Evolutionary conservation across 30 jellyfish, hydroid and myxozoan species (phyloP).

Genomic region (Calvadosia cruxmelitensis): DNA sequence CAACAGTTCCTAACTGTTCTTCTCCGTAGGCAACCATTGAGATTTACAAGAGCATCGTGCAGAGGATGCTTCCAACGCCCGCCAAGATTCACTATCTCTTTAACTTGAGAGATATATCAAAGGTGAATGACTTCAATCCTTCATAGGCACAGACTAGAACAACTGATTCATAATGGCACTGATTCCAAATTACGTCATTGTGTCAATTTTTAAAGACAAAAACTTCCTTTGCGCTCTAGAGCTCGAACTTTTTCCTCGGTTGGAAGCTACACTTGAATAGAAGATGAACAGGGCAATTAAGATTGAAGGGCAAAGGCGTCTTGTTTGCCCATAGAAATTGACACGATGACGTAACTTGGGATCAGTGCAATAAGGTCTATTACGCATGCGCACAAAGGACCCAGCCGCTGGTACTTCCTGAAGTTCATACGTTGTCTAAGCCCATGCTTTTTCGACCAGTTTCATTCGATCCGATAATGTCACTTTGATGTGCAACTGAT

Average conservation of each 20-base stretch:
- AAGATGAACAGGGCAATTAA: too few species aligned
- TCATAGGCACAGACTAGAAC: too few species aligned
- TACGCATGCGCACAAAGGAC: not conserved
- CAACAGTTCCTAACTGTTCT: not conserved
- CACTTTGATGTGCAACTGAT: too few species aligned
- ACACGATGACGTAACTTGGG: too few species aligned
- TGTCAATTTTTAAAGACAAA: too few species aligned
- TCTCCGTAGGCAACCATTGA: slow-evolving; percentile 72
- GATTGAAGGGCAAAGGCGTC: too few species aligned
- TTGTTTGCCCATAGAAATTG: too few species aligned
- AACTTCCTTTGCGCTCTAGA: not conserved
- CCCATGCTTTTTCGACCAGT: not conserved
- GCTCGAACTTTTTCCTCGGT: not conserved
- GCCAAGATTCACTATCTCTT: slow-evolving; percentile 84
- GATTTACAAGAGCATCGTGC: slow-evolving; percentile 79
- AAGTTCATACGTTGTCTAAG: not conserved
- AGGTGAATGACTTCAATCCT: slow-evolving; percentile 38
- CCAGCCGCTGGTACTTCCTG: not conserved
- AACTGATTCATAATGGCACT: too few species aligned
- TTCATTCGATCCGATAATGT: too few species aligned
- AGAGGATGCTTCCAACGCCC: slow-evolving; percentile 92
- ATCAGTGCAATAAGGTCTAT: not conserved
- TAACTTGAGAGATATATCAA: slow-evolving; percentile 78
- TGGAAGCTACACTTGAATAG: too few species aligned
- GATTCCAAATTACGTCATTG: too few species aligned